Evolutionary conservation across 2,888 invertebrate species (phyloP).

Genomic region (Bellardia pandia): DNA sequence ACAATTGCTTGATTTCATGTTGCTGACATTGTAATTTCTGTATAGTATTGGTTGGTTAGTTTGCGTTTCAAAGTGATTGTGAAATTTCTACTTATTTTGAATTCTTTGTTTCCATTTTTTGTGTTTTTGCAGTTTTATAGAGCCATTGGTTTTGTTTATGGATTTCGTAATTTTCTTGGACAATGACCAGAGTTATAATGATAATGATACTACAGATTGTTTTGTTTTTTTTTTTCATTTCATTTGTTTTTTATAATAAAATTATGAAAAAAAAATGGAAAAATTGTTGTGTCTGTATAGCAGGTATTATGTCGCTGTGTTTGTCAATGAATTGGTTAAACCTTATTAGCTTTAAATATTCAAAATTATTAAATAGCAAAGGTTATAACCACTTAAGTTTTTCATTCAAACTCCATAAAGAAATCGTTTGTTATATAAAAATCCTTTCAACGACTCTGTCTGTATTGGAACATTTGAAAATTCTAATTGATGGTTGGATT

Average conservation of each 20-base stretch:
- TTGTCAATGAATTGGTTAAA: too few species aligned
- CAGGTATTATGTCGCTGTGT: background rate
- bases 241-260: slow-evolving; percentile 24
- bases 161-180: slow-evolving; percentile 40
- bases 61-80: slow-evolving; percentile 51
- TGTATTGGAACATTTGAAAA: too few species aligned
- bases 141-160: slow-evolving; percentile 14
- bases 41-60: background rate
- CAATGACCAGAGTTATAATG: slow-evolving; percentile 27
- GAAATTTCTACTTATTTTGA: slow-evolving; percentile 38
- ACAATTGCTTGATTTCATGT: slow-evolving; percentile 56
- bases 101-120: slow-evolving; percentile 23
- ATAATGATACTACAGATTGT: slow-evolving; percentile 25
- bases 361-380: too few species aligned
- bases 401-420: too few species aligned
- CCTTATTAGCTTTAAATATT: too few species aligned
- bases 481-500: too few species aligned
- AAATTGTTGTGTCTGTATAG: background rate
- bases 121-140: background rate
- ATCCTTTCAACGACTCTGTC: too few species aligned
- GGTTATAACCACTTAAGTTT: too few species aligned
- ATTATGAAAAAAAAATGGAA: background rate
- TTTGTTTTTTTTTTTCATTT: too few species aligned
- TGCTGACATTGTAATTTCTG: slow-evolving; percentile 64
- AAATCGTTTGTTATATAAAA: too few species aligned